Evolutionary conservation across 2,797 vertebrate genomes (phyloP).

Genomic region (Vultur gryphus): DNA sequence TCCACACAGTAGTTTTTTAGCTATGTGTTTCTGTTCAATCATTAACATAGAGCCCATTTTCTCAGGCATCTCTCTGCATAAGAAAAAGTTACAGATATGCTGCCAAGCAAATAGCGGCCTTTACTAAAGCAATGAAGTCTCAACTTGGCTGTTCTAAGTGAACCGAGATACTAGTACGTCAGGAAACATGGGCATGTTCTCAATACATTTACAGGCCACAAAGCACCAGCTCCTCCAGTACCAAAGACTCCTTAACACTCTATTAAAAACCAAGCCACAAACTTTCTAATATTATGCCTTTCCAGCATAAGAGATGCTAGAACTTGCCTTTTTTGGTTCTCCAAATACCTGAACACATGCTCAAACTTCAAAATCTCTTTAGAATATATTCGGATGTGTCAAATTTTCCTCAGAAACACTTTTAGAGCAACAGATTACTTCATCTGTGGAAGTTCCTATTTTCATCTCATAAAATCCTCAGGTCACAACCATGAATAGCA

Average conservation of each 20-base stretch:
- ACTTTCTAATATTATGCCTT: background rate
- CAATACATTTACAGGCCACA: background rate
- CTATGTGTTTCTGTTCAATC: background rate
- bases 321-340: background rate
- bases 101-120: background rate
- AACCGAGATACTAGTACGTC: background rate
- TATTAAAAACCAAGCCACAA: background rate
- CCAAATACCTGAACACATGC: background rate
- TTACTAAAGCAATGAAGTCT: background rate
- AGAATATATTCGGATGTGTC: background rate
- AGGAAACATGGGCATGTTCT: background rate
- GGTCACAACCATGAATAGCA: background rate
- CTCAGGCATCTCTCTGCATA: background rate
- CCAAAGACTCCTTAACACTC: background rate
- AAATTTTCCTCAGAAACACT: background rate
- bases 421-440: background rate
- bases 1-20: background rate
- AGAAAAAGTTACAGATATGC: background rate
- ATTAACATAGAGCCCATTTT: background rate
- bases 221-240: background rate
- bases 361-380: background rate
- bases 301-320: background rate
- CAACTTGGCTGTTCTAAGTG: background rate
- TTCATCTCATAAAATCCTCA: background rate
- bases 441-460: background rate